Evolutionary conservation across 2,113 vertebrate species (phyloP).

Genomic region (Sebastes schlegelii): DNA sequence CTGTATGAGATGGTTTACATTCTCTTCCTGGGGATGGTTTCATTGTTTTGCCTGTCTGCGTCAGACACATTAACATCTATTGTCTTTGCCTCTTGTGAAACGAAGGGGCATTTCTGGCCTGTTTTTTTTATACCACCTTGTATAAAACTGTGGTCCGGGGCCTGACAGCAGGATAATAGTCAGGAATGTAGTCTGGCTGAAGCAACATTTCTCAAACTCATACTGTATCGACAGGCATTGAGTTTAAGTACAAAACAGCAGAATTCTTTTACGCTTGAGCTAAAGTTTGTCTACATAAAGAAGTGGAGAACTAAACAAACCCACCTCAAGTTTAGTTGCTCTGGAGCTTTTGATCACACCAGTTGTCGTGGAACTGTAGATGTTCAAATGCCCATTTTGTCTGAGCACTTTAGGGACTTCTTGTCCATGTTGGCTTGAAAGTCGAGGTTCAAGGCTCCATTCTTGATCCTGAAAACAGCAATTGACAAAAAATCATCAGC

Average conservation of each 20-base stretch:
- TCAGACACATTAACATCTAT: constrained; percentile 68
- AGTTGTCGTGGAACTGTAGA: background rate
- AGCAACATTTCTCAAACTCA: constrained; percentile 47
- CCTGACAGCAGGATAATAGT: constrained; percentile 68
- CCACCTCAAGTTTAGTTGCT: background rate
- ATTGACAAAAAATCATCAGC: background rate
- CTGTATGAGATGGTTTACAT: constrained; percentile 61
- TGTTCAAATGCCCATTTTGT: background rate
- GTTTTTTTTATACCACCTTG: constrained; percentile 69
- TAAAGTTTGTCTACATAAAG: constrained; percentile 12
- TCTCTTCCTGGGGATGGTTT: constrained; percentile 62
- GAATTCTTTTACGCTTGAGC: constrained; percentile 19
- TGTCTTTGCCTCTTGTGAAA: constrained; percentile 72
- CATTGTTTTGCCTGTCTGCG: constrained; percentile 62
- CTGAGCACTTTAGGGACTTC: background rate
- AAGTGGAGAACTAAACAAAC: constrained; percentile 1
- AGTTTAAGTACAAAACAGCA: constrained; percentile 19
- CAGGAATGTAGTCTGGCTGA: constrained; percentile 64
- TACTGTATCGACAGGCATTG: constrained; percentile 39
- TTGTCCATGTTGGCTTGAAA: background rate
- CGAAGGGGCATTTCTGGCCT: constrained; percentile 61
- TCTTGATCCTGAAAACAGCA: background rate
- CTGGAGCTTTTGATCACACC: background rate
- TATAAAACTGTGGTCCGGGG: constrained; percentile 68
- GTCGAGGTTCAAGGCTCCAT: background rate